Conservation (phyloP, 2,113 vertebrate species). For the Tachuris rubrigastra region DNA sequence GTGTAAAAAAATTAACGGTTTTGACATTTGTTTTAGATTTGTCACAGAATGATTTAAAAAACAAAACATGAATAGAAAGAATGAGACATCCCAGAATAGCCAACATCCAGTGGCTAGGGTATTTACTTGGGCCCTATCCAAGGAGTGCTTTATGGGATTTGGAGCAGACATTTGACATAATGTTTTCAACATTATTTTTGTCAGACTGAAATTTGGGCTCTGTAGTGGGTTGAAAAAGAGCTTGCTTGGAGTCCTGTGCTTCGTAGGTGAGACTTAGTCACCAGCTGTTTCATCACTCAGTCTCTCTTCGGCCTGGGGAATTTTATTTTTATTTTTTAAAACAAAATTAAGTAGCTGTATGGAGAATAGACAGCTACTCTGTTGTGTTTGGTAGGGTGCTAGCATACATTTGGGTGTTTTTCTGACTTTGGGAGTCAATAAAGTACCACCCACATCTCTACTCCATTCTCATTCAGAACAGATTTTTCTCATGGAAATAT, state of each 20-base stretch:
- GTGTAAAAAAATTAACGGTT: slow-evolving; percentile 38
- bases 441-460: neutral
- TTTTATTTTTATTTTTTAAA: neutral
- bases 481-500: neutral
- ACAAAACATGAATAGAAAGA: slow-evolving; percentile 69
- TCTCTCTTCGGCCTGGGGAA: neutral
- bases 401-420: neutral
- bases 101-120: slow-evolving; percentile 66
- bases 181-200: slow-evolving; percentile 63
- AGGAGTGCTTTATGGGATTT: slow-evolving; percentile 56
- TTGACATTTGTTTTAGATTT: slow-evolving; percentile 71
- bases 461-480: neutral
- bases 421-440: neutral
- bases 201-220: slow-evolving; percentile 19
- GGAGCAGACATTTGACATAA: slow-evolving; percentile 64
- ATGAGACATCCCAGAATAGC: slow-evolving; percentile 68
- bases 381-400: neutral
- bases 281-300: neutral
- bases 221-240: slow-evolving; percentile 7
- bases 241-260: neutral
- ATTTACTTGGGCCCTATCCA: slow-evolving; percentile 61
- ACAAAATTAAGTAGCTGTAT: neutral
- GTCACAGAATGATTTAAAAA: slow-evolving; percentile 69
- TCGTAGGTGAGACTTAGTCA: slow-evolving; percentile 12
- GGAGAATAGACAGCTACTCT: neutral